phyloP scores from a whole-genome alignment of 2,797 vertebrate species.

The Pangasius krempfi region DNA sequence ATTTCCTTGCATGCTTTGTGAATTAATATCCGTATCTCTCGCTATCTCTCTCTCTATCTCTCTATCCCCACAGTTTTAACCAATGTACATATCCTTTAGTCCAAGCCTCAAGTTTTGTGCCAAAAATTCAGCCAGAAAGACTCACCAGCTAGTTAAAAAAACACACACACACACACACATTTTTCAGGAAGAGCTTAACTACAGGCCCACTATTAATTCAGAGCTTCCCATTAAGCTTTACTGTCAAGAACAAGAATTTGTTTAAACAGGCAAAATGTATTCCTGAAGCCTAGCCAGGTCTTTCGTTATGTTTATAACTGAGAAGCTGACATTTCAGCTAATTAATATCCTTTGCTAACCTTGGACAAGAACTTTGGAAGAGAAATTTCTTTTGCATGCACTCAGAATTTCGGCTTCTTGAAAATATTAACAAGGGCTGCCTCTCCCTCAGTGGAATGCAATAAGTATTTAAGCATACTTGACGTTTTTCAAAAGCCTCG shows the following conservation, averaged over 20 bases:
- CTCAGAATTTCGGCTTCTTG: conserved; percentile 19
- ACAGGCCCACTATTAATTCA: conserved; percentile 49
- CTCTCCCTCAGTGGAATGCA: conserved; percentile 58
- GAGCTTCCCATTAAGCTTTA: conserved; percentile 53
- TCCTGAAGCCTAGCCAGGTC: not conserved
- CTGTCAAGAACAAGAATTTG: conserved; percentile 51
- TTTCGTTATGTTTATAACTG: not conserved
- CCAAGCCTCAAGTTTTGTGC: not conserved
- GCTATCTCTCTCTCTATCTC: conserved; percentile 24
- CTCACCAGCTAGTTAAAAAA: conserved; percentile 29
- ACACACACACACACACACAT: too few relatives aligned
- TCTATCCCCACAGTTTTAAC: not conserved
- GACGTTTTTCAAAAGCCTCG: conserved; percentile 63
- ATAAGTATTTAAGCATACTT: conserved; percentile 59
- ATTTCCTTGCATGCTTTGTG: not conserved
- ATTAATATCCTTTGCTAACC: conserved; percentile 48
- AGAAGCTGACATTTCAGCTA: conserved; percentile 35
- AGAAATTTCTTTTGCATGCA: conserved; percentile 25
- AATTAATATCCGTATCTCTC: conserved; percentile 21
- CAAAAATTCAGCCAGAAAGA: conserved; percentile 11
- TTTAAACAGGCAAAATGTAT: not conserved
- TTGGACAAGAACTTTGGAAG: conserved; percentile 34
- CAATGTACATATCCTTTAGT: conserved; percentile 1
- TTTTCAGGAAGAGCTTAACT: conserved; percentile 50
- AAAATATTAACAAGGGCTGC: conserved; percentile 10